A percentile compares a stretch with the other conserved stretches of the same genome.
These are phyloP conservation scores for Hormaphis cornu DNA, from an alignment of 1,140 invertebrate genomes.

Conservation along the genomic window DNA sequence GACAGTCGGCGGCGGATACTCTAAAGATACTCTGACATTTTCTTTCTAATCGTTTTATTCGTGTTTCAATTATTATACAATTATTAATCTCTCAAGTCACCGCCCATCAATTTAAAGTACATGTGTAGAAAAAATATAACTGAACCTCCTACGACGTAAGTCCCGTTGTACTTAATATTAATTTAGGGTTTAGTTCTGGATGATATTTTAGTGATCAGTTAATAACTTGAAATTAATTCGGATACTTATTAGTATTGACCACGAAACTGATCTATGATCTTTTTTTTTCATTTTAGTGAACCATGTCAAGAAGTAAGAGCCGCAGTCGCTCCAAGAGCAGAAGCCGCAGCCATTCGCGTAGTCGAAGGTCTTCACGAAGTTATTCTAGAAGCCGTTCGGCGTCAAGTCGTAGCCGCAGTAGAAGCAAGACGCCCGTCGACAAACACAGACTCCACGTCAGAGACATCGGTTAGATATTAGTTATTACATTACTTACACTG, in stretches of 20 bases:
- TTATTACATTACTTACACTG: no score
- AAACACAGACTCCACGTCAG: slow-evolving; percentile 32
- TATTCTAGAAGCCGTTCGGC: slow-evolving; percentile 27
- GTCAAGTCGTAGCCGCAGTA: slow-evolving; percentile 28
- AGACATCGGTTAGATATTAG: slow-evolving; percentile 31
- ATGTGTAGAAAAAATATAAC: slow-evolving; percentile 16
- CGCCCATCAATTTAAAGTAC: not conserved
- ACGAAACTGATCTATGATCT: no score
- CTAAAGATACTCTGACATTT: no score
- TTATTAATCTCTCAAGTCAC: not conserved
- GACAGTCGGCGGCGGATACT: no score
- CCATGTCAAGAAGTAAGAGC: slow-evolving; percentile 31
- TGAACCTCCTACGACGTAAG: not conserved
- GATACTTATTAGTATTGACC: not conserved
- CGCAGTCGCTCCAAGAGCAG: slow-evolving; percentile 31
- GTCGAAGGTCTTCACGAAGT: slow-evolving; percentile 20
- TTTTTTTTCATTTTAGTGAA: not conserved
- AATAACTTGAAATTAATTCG: not conserved
- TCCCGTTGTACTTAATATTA: not conserved
- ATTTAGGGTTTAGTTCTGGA: not conserved
- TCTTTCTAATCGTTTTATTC: no score
- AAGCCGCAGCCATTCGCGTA: slow-evolving; percentile 29
- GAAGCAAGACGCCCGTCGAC: slow-evolving; percentile 26
- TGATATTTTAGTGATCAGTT: not conserved
- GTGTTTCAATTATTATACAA: no score